These are phyloP conservation scores for Polydrusus cervinus DNA, from an alignment of 2,888 invertebrate genomes.

Conservation along the genomic window DNA sequence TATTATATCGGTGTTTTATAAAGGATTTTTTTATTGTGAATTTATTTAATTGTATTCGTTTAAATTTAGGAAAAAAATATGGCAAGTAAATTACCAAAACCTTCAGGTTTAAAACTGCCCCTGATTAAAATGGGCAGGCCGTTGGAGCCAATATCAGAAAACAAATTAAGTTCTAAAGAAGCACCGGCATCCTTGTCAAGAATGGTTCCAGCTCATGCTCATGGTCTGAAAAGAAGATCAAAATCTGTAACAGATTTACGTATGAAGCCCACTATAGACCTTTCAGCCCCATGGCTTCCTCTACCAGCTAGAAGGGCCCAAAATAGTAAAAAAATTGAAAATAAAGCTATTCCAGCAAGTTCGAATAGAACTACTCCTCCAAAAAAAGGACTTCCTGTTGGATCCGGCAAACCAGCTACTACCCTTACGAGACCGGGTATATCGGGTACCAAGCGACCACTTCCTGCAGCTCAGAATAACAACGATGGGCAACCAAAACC, in stretches of 20 bases:
- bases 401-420: slow-evolving; percentile 5
- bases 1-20: too few species aligned
- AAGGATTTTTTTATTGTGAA: too few species aligned
- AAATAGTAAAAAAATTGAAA: neutral
- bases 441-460: slow-evolving; percentile 21
- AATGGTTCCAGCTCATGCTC: too few species aligned
- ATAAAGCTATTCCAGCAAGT: neutral
- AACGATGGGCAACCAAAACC: slow-evolving; percentile 54
- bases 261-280: slow-evolving; percentile 13
- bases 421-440: neutral
- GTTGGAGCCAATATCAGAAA: slow-evolving; percentile 30
- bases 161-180: too few species aligned
- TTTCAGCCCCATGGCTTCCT: neutral
- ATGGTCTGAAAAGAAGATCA: slow-evolving; percentile 46
- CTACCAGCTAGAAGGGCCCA: neutral
- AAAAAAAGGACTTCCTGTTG: slow-evolving; percentile 18
- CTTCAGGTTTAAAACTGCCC: slow-evolving; percentile 39
- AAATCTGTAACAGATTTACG: slow-evolving; percentile 55
- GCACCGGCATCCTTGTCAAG: too few species aligned
- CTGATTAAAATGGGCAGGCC: slow-evolving; percentile 1
- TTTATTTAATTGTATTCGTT: too few species aligned
- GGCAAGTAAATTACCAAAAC: slow-evolving; percentile 46
- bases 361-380: slow-evolving; percentile 17
- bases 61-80: slow-evolving; percentile 1
- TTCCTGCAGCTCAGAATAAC: slow-evolving; percentile 34